These are phyloP conservation scores for Ctena decussata DNA, from an alignment of 2,888 invertebrate genomes.

Conservation along the genomic window DNA sequence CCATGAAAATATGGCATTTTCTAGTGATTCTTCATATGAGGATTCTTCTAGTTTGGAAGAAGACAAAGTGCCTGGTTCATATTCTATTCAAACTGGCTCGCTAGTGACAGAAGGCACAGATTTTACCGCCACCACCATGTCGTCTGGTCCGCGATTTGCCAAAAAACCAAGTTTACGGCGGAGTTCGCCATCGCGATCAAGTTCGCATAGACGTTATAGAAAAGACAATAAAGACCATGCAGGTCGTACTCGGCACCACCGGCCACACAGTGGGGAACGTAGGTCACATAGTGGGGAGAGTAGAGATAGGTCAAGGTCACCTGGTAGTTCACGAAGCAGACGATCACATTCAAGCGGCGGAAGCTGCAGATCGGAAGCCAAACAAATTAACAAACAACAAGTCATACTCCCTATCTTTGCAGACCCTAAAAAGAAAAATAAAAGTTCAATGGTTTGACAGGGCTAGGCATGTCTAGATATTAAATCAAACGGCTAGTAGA, in stretches of 20 bases:
- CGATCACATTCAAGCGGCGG: background rate
- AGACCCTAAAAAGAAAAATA: background rate
- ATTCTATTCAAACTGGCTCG: slow-evolving; percentile 44
- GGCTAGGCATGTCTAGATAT: too few relatives aligned
- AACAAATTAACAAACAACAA: slow-evolving; percentile 53
- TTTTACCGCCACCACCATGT: slow-evolving; percentile 48
- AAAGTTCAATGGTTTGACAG: too few relatives aligned
- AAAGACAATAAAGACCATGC: slow-evolving; percentile 55
- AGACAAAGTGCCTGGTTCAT: slow-evolving; percentile 45
- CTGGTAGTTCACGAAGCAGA: background rate
- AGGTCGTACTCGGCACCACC: slow-evolving; percentile 50
- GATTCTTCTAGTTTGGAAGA: slow-evolving; percentile 63
- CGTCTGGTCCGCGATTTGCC: slow-evolving; percentile 23
- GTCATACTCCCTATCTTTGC: slow-evolving; percentile 60
- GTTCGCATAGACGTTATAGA: slow-evolving; percentile 57
- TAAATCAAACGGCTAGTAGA: too few relatives aligned
- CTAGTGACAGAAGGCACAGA: slow-evolving; percentile 55
- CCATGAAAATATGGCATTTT: slow-evolving; percentile 51
- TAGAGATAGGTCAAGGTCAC: slow-evolving; percentile 40
- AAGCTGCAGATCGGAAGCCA: slow-evolving; percentile 43
- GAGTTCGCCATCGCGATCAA: slow-evolving; percentile 61
- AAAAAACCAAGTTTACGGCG: slow-evolving; percentile 59
- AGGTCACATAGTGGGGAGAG: slow-evolving; percentile 50
- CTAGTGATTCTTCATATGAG: slow-evolving; percentile 60
- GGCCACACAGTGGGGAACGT: slow-evolving; percentile 48